Conservation (phyloP, 2,888 invertebrate species). For the Drosophila rubida region DNA sequence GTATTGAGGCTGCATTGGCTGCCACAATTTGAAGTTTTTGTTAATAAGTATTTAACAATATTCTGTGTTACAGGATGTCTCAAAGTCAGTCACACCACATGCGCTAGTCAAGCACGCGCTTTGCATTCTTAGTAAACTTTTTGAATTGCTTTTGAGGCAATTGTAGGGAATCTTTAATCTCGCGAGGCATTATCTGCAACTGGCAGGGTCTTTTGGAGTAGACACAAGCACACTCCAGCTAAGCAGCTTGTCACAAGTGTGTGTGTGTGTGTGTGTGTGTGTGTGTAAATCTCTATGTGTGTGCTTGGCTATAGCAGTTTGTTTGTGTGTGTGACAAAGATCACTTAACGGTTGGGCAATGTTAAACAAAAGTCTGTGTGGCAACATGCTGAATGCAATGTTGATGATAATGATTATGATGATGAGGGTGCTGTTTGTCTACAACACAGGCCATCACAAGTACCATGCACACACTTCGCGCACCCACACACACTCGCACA, state of each 20-base stretch:
- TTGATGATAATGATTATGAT: conserved; percentile 54
- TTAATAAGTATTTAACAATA: not conserved
- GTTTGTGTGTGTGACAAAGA: conserved; percentile 52
- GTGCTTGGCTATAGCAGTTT: conserved; percentile 8
- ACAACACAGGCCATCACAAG: conserved; percentile 56
- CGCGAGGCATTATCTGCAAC: conserved; percentile 36
- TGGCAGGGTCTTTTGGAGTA: conserved; percentile 32
- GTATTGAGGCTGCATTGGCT: too few relatives aligned
- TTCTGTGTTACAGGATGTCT: not conserved
- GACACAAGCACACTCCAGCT: conserved; percentile 22
- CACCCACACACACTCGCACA: not conserved
- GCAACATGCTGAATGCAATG: conserved; percentile 50
- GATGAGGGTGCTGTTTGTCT: conserved; percentile 67
- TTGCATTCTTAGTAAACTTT: not conserved
- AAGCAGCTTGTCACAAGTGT: conserved; percentile 27
- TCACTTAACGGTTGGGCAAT: conserved; percentile 67
- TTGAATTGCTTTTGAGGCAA: conserved; percentile 1
- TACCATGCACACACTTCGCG: conserved; percentile 33
- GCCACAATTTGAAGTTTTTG: too few relatives aligned
- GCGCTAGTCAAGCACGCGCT: not conserved
- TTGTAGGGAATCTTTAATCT: conserved; percentile 11
- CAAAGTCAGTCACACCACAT: not conserved
- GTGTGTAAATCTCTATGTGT: not conserved
- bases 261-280: conserved; percentile 16
- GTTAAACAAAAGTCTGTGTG: conserved; percentile 65